Evolutionary conservation across 2,888 invertebrate species (phyloP).

Genomic region (Chalcis sispes): DNA sequence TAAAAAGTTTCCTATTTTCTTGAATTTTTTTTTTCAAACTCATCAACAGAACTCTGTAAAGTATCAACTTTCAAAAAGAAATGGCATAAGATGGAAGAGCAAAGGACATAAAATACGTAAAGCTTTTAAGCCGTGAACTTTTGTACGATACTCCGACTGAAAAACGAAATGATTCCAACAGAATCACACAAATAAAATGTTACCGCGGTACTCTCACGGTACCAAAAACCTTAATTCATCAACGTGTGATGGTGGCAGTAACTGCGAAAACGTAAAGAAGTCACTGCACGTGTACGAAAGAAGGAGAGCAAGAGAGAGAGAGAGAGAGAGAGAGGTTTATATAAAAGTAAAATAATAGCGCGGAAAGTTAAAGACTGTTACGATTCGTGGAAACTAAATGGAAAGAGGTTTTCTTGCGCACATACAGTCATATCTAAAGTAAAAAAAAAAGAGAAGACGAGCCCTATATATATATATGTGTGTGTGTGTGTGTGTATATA

Average conservation of each 20-base stretch:
- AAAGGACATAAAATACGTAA: too few relatives aligned
- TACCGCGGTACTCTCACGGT: background rate
- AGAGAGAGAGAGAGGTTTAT: background rate
- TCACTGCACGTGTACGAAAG: background rate
- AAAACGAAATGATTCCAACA: too few relatives aligned
- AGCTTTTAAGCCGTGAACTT: too few relatives aligned
- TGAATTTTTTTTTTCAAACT: too few relatives aligned
- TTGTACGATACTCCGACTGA: too few relatives aligned
- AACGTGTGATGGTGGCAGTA: background rate
- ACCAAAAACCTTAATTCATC: constrained; percentile 36
- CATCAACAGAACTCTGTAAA: too few relatives aligned
- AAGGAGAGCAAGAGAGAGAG: background rate
- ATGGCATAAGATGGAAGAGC: too few relatives aligned
- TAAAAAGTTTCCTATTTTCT: too few relatives aligned
- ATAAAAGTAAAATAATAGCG: constrained; percentile 50
- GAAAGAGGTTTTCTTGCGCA: too few relatives aligned
- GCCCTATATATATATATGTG: background rate
- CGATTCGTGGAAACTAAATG: background rate
- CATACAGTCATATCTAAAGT: too few relatives aligned
- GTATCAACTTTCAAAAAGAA: too few relatives aligned
- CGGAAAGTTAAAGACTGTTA: background rate
- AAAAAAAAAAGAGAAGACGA: background rate
- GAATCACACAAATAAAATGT: too few relatives aligned
- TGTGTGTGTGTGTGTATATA: constrained; percentile 1
- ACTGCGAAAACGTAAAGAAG: background rate